Percentiles rank a stretch among this genome's conserved stretches.
phyloP scores from a whole-genome alignment of 2,113 vertebrate genomes.

The Brachyhypopomus occidentalis region DNA sequence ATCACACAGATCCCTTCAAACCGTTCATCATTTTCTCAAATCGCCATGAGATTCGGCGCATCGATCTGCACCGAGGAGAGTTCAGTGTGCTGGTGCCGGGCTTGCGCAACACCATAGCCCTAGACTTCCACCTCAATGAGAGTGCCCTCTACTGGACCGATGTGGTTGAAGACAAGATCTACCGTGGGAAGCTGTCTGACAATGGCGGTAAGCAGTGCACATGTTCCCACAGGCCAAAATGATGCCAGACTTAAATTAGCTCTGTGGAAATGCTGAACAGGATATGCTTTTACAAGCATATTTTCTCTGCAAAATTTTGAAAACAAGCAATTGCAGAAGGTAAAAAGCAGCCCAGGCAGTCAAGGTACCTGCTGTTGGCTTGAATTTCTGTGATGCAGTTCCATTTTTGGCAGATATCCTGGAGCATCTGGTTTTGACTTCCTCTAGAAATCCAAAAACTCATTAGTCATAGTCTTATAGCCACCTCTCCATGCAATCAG shows the following conservation, averaged over 20 bases:
- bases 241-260: too few species aligned
- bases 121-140: slow-evolving; percentile 96
- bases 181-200: slow-evolving; percentile 92
- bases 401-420: background rate
- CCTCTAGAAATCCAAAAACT: background rate
- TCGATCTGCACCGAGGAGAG: slow-evolving; percentile 92
- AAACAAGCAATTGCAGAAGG: too few species aligned
- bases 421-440: background rate
- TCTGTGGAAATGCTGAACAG: too few species aligned
- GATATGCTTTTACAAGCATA: too few species aligned
- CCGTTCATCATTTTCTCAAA: slow-evolving; percentile 98
- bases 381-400: background rate
- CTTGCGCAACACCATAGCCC: slow-evolving; percentile 93
- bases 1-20: slow-evolving; percentile 86
- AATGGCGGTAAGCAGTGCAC: slow-evolving; percentile 81
- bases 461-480: slow-evolving; percentile 22
- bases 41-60: slow-evolving; percentile 95
- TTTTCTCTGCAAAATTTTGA: too few species aligned
- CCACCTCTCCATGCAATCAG: background rate
- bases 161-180: slow-evolving; percentile 98
- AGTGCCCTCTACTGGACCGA: slow-evolving; percentile 97
- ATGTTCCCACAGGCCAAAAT: too few species aligned
- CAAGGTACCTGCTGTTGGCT: too few species aligned
- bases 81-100: slow-evolving; percentile 95
- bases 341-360: too few species aligned